Evolutionary conservation across 2,113 vertebrate species (phyloP), one percentile per base, ranked within the genome.

Genomic region (Myrmecophaga tridactyla): DNA sequence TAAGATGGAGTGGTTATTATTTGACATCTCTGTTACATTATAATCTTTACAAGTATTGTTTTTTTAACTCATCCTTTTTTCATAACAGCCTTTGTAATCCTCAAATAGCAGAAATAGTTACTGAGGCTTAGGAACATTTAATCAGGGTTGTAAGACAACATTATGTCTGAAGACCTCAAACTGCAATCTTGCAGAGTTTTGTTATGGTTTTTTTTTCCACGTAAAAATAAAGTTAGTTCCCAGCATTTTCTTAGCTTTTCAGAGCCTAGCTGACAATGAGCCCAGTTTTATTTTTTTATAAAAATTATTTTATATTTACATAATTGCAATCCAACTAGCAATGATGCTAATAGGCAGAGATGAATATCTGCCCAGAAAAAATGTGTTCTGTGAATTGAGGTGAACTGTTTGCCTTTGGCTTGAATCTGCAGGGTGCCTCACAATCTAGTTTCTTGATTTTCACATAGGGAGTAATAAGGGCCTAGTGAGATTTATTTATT

Each of bases 281-380:
- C 39, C 90, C 17, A 46, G 12, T 67, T 94, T 77, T 94, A 86
- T 89, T 83, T 81, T 92, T 92, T 92, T 62, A 69, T 84, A 58
- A 96, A 90, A 77, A 58, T 56, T 82, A 86, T 87, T 94, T 95
- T 72, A 31, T 94, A 73, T 95, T 97, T 96, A 69, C 36, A 89
- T 92, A 69, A 36, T 88, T 72, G 7, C 41, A 85, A 4, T 53
- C n/a, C 63, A 93, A 85, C 65, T 76, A 81, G 85, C 85, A 31
- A 27, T 90, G 81, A 92, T 69, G 34, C 60, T 95, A 65, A 90
- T 92, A 92, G n/a, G 21, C 51, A 56, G 73, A 92, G 77, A 94
- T n/a, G 86, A 86, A 72, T 89, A 95, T 65, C 80, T 80, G 20
- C 48, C 17, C 27, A n/a, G 46, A 72, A 82, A 82, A 83, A 48